phyloP scores from a whole-genome alignment of 1,140 invertebrate species.

The Drosophila bipectinata region DNA sequence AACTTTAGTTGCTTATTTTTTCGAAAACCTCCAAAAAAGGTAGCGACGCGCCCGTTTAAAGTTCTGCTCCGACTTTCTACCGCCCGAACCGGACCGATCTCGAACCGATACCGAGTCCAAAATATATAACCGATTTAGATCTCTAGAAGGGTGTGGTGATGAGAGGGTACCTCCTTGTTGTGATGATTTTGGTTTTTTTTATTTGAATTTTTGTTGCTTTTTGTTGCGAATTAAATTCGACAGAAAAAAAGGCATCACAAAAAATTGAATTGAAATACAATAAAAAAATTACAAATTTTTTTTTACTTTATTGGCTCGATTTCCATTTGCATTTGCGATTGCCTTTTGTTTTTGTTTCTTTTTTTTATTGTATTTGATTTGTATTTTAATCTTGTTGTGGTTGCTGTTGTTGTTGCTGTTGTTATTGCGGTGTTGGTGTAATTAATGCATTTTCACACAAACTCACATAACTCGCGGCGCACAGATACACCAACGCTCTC shows the following conservation, averaged over 20 bases:
- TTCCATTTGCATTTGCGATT: slow-evolving; percentile 49
- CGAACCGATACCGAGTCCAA: slow-evolving; percentile 46
- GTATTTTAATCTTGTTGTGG: slow-evolving; percentile 32
- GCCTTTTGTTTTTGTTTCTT: slow-evolving; percentile 68
- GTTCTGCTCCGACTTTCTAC: slow-evolving; percentile 21
- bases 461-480: no score
- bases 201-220: slow-evolving; percentile 23
- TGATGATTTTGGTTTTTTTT: background rate
- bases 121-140: slow-evolving; percentile 9
- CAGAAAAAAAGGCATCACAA: slow-evolving; percentile 65
- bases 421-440: slow-evolving; percentile 54
- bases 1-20: background rate
- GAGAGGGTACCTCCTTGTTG: background rate
- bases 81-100: slow-evolving; percentile 13
- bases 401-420: no score
- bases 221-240: slow-evolving; percentile 63
- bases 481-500: no score
- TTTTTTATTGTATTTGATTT: slow-evolving; percentile 55
- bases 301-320: slow-evolving; percentile 53
- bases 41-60: slow-evolving; percentile 36
- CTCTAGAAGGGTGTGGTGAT: background rate
- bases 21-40: slow-evolving; percentile 54
- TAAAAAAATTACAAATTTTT: slow-evolving; percentile 66
- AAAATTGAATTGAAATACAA: slow-evolving; percentile 64
- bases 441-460: slow-evolving; percentile 80